Base-by-base conservation (phyloP, 35 echinoderm and acorn worm species). In the Ophiothrix spiculata region DNA sequence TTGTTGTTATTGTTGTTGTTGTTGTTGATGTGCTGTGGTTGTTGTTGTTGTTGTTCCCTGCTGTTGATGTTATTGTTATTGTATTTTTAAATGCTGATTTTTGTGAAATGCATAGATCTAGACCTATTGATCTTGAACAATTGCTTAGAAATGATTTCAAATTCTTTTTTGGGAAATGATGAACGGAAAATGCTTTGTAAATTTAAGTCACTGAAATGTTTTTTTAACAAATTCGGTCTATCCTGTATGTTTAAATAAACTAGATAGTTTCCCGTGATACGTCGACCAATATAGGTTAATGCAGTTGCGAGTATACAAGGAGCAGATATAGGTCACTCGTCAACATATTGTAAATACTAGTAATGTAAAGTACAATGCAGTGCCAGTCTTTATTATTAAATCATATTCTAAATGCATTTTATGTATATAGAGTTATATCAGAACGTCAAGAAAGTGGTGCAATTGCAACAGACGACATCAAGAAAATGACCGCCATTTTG, bases 401-500 rank as follows among this genome's bases (percentile, higher is more conserved):
- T 78, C 32, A 15, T n/a, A n/a, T n/a, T n/a, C n/a, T n/a, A n/a
- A n/a, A n/a, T 78, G 33, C 12, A 79, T 36, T 69, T 36, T 36
- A 36, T 36, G 0, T 80, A 6, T 56, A 1, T 41, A 94, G 92
- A 39, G 77, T 90, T n/a, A 81, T 94, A 32, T 38, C 34, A 15
- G 73, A 81, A 25, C 83, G 92, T 25, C 82, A 94, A 82, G 77
- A 93, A 77, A 56, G 86, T 25, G 56, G 79, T 1, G 86, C 42
- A 37, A 63, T 88, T 12, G 33, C 75, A 19, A 82, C 79, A 56
- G 83, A 86, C 13, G 92, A 94, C 40, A 49, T 92, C 17, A 25
- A 32, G 35, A 91, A 93, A 74, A 75, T 93, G 75, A 90, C 42
- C 12, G 56, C 63, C 31, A 91, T 98, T 0, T 49, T 98, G n/a